phyloP scores from a whole-genome alignment of 2,113 vertebrate genomes.

The Hirundichthys speculiger region DNA sequence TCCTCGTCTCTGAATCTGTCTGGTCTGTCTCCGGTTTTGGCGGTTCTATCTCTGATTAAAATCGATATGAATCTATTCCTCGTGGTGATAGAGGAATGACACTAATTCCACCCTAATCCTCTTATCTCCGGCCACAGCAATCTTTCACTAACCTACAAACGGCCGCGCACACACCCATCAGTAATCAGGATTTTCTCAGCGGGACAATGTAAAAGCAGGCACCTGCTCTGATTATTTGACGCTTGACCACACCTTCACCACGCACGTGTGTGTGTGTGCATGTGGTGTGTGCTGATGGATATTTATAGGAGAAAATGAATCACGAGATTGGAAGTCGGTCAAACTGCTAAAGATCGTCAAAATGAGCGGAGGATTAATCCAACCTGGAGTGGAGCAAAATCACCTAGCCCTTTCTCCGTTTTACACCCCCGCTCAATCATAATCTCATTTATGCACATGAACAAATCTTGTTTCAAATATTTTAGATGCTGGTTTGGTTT shows the following conservation, averaged over 20 bases:
- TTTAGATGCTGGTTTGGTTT: too few relatives aligned
- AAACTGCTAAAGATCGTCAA: constrained; percentile 37
- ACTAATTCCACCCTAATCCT: constrained; percentile 80
- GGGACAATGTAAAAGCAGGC: constrained; percentile 53
- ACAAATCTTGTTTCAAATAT: too few relatives aligned
- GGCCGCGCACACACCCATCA: constrained; percentile 49
- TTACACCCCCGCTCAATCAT: too few relatives aligned
- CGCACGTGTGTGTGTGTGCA: constrained; percentile 12
- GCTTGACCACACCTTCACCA: constrained; percentile 36
- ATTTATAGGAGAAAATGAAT: constrained; percentile 5
- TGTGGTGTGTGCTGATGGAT: background rate
- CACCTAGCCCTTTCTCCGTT: constrained; percentile 21
- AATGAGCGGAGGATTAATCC: constrained; percentile 22
- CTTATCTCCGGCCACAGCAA: constrained; percentile 74
- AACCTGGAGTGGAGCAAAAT: constrained; percentile 16
- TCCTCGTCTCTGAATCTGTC: constrained; percentile 13
- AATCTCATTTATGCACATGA: too few relatives aligned
- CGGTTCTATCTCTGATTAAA: constrained; percentile 73
- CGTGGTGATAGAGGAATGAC: constrained; percentile 73
- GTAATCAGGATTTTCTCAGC: constrained; percentile 66
- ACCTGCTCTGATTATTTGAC: constrained; percentile 55
- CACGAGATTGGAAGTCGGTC: constrained; percentile 6
- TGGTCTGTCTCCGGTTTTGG: constrained; percentile 31
- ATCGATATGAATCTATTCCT: constrained; percentile 77
- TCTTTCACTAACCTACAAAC: constrained; percentile 79